Conservation (phyloP, 1,140 invertebrate genomes). For the Teleopsis dalmanni region DNA sequence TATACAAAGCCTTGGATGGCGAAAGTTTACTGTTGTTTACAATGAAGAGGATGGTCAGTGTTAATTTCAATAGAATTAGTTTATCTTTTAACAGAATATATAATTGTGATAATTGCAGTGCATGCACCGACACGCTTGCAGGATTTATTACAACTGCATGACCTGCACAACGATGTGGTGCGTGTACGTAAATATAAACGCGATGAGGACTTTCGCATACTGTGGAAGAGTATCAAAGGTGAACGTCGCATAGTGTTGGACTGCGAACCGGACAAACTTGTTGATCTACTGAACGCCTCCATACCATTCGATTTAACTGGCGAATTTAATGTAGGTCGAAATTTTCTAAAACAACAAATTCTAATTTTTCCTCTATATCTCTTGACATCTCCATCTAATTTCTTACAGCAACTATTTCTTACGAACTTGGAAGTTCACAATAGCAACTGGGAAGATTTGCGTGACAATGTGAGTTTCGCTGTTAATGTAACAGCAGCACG, state of each 20-base stretch:
- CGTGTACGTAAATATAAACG: constrained; percentile 51
- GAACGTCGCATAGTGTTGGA: constrained; percentile 67
- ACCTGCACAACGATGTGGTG: constrained; percentile 33
- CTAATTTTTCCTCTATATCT: background rate
- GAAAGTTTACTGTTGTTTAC: constrained; percentile 72
- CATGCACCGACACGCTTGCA: constrained; percentile 27
- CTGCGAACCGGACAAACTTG: constrained; percentile 53
- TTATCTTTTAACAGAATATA: background rate
- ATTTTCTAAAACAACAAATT: constrained; percentile 18
- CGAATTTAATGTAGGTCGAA: constrained; percentile 29
- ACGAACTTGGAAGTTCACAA: constrained; percentile 34
- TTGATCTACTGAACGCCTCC: constrained; percentile 44
- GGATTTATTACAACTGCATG: constrained; percentile 32
- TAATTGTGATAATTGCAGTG: constrained; percentile 34
- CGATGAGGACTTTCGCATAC: constrained; percentile 44
- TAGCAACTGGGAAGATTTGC: constrained; percentile 23
- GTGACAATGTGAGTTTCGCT: constrained; percentile 41
- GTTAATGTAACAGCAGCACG: constrained; percentile 62
- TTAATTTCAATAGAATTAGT: background rate
- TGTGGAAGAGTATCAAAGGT: constrained; percentile 63
- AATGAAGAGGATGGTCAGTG: constrained; percentile 61
- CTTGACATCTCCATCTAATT: background rate
- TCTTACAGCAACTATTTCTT: constrained; percentile 21
- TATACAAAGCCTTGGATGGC: constrained; percentile 68
- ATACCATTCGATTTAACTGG: constrained; percentile 31